Evolutionary conservation across 2,113 vertebrate species (phyloP).

Genomic region (Craseonycteris thonglongyai): DNA sequence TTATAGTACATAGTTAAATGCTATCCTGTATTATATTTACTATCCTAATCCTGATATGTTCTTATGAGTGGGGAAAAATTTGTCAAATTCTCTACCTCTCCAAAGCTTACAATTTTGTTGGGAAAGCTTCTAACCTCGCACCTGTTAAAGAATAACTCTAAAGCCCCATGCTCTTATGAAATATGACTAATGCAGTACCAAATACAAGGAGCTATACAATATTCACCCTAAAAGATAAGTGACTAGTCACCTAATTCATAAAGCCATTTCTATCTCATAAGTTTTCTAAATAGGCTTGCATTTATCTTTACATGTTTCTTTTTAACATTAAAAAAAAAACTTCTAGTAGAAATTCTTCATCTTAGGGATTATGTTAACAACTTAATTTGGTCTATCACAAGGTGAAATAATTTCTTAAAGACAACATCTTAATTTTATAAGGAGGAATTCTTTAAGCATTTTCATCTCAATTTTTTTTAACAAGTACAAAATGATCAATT

Average conservation of each 20-base stretch:
- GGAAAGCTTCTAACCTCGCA: neutral
- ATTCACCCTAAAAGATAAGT: neutral
- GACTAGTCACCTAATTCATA: neutral
- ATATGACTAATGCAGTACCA: neutral
- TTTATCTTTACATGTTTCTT: neutral
- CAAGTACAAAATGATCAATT: neutral
- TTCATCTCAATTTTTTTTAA: neutral
- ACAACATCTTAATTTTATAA: neutral
- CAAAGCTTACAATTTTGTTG: neutral
- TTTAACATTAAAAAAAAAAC: neutral
- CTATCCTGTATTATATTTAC: neutral
- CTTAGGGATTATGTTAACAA: neutral
- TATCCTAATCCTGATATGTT: neutral
- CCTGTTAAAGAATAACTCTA: neutral
- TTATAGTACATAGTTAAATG: neutral
- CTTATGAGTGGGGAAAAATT: neutral
- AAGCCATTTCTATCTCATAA: neutral
- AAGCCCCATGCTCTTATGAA: neutral
- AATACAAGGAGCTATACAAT: neutral
- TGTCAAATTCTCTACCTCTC: neutral
- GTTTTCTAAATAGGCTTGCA: neutral
- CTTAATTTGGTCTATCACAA: neutral
- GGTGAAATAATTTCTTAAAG: neutral
- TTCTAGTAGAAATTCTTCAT: neutral
- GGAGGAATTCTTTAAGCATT: neutral